Evolutionary conservation across 2,888 invertebrate genomes (phyloP).

Genomic region (Limnephilus marmoratus): DNA sequence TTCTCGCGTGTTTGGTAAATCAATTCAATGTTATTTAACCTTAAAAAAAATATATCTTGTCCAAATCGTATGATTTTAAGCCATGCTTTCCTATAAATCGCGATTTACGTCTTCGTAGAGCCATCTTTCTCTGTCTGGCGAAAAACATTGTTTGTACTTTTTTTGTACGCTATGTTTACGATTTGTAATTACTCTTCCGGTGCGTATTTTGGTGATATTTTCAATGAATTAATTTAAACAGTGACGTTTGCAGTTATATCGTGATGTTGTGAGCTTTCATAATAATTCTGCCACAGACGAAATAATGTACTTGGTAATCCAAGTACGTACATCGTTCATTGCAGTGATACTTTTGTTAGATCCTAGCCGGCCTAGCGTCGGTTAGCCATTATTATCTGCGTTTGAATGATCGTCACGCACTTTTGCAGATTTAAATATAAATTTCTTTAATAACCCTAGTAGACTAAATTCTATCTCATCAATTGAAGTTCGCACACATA

Average conservation of each 20-base stretch:
- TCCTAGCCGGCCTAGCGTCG: not conserved
- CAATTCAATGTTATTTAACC: not conserved
- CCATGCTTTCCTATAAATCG: not conserved
- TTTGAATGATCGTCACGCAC: not conserved
- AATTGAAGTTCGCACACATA: not conserved
- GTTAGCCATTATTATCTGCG: not conserved
- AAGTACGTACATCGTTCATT: not conserved
- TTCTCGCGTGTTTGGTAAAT: slow-evolving; percentile 11
- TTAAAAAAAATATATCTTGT: not conserved
- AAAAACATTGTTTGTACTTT: slow-evolving; percentile 25
- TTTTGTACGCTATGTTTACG: not conserved
- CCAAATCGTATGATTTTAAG: not conserved
- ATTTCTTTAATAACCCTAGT: not conserved
- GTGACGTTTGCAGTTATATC: not conserved
- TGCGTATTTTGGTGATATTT: not conserved
- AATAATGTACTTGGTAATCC: not conserved
- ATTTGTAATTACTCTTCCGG: not conserved
- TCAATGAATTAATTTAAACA: not conserved
- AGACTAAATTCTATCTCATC: not conserved
- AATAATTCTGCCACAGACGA: not conserved
- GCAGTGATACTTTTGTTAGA: not conserved
- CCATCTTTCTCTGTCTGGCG: not conserved
- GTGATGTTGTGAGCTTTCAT: not conserved
- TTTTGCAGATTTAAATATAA: not conserved
- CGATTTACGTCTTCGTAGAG: slow-evolving; percentile 6